phyloP scores from a whole-genome alignment of 2,113 vertebrate genomes.

The Chaenogobius annularis region DNA sequence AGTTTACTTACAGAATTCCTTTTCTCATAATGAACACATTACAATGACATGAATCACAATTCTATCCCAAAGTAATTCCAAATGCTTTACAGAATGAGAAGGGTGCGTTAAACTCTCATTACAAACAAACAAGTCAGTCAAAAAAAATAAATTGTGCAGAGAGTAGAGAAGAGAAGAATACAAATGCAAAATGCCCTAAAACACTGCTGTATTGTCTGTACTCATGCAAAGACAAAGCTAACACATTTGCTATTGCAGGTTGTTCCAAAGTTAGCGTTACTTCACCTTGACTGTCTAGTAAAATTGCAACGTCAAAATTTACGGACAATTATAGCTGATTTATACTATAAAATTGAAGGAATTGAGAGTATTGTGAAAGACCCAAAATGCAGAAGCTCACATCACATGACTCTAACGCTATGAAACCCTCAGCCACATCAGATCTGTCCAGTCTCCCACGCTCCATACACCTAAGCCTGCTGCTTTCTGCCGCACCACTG shows the following conservation, averaged over 20 bases:
- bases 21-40: too few species aligned
- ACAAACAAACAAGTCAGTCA: not conserved
- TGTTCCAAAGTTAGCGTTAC: not conserved
- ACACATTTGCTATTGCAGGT: not conserved
- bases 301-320: not conserved
- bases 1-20: too few species aligned
- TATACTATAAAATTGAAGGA: not conserved
- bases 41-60: too few species aligned
- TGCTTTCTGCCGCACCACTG: slow-evolving; percentile 4
- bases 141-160: not conserved
- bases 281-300: not conserved
- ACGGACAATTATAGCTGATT: not conserved
- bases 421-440: slow-evolving; percentile 7
- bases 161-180: too few species aligned
- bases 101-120: too few species aligned
- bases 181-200: too few species aligned
- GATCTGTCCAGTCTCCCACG: slow-evolving; percentile 4
- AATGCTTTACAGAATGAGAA: too few species aligned
- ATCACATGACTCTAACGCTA: slow-evolving; percentile 27
- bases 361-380: not conserved
- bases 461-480: not conserved
- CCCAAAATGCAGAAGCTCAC: slow-evolving; percentile 3
- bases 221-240: not conserved
- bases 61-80: too few species aligned
- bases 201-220: too few species aligned